Evolutionary conservation across 2,797 vertebrate species (phyloP).

Genomic region (Cyprinodon diabolis): DNA sequence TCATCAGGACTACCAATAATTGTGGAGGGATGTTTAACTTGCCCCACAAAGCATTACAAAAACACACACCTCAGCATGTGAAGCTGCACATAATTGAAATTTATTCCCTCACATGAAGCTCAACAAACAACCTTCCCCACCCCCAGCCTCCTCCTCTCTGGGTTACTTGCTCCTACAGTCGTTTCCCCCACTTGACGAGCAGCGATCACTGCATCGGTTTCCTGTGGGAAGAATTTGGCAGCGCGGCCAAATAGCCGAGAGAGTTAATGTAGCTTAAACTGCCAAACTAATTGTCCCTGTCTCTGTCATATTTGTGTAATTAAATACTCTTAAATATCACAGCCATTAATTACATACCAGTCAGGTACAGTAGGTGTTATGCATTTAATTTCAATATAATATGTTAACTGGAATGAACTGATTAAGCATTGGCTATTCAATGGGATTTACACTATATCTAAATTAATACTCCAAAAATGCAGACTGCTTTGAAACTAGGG

Average conservation of each 20-base stretch:
- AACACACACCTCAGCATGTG: slow-evolving; percentile 88
- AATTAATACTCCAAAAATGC: too few relatives aligned
- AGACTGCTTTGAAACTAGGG: too few relatives aligned
- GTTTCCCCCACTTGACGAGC: slow-evolving; percentile 83
- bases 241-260: slow-evolving; percentile 88
- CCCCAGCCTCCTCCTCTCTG: slow-evolving; percentile 61
- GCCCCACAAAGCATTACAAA: slow-evolving; percentile 35
- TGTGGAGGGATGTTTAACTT: background rate
- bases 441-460: too few relatives aligned
- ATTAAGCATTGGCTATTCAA: too few relatives aligned
- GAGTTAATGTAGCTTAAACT: slow-evolving; percentile 99
- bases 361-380: slow-evolving; percentile 77
- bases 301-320: slow-evolving; percentile 99
- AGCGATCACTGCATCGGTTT: slow-evolving; percentile 87
- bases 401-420: slow-evolving; percentile 60
- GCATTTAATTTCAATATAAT: slow-evolving; percentile 81
- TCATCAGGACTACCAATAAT: background rate
- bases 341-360: slow-evolving; percentile 95
- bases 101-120: slow-evolving; percentile 93
- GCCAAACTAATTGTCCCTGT: slow-evolving; percentile 97
- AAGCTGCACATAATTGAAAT: slow-evolving; percentile 95
- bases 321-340: slow-evolving; percentile 98
- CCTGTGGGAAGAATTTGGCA: slow-evolving; percentile 58
- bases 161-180: slow-evolving; percentile 50
- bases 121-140: slow-evolving; percentile 87